Evolutionary conservation across 2,113 vertebrate species (phyloP).

Genomic region (Rhabdomys dilectus): DNA sequence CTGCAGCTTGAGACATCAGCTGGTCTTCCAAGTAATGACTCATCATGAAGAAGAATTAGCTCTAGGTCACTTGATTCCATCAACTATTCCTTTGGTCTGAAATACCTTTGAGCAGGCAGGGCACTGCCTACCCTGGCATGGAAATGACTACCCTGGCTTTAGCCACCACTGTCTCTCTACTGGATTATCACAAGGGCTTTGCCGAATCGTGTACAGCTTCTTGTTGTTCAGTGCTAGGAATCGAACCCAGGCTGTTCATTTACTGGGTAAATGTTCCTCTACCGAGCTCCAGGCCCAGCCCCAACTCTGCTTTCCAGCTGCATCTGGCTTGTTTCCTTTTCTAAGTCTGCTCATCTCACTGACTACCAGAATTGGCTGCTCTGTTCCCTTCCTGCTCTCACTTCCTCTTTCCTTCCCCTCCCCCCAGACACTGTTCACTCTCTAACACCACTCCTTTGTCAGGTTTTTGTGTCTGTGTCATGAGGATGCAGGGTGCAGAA

Average conservation of each 20-base stretch:
- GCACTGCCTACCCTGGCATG: too few species aligned
- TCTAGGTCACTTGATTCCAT: conserved; percentile 13
- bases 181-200: not conserved
- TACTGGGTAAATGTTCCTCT: not conserved
- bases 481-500: not conserved
- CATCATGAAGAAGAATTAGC: conserved; percentile 30
- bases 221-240: not conserved
- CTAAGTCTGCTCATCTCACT: not conserved
- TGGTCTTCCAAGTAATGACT: conserved; percentile 12
- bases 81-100: not conserved
- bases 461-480: not conserved
- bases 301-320: not conserved
- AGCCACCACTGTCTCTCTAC: not conserved
- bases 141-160: not conserved
- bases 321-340: not conserved
- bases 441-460: not conserved
- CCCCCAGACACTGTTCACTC: not conserved
- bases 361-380: not conserved
- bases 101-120: not conserved
- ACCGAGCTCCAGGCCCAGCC: not conserved
- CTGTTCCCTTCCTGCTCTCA: not conserved
- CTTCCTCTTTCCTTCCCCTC: not conserved
- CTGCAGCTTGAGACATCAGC: not conserved
- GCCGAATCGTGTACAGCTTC: not conserved
- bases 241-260: not conserved